phyloP scores from a whole-genome alignment of 2,888 invertebrate species.

The Linyphia triangularis region DNA sequence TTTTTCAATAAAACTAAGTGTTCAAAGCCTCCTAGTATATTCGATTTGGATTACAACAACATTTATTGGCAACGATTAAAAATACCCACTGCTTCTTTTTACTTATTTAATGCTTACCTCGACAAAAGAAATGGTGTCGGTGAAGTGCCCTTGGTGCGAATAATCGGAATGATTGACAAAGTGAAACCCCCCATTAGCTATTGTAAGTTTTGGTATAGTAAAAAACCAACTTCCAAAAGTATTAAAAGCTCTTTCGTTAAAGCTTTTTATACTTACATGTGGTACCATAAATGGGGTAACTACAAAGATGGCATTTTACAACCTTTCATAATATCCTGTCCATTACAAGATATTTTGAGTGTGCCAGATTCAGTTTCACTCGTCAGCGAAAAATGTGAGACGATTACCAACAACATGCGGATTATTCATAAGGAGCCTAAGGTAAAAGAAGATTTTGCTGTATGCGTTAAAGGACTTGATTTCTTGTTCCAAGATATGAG shows the following conservation, averaged over 20 bases:
- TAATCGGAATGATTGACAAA: conserved; percentile 94
- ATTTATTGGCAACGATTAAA: conserved; percentile 94
- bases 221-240: background rate
- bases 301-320: conserved; percentile 94
- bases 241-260: conserved; percentile 85
- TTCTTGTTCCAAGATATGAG: conserved; percentile 94
- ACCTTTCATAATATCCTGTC: conserved; percentile 93
- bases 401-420: conserved; percentile 88
- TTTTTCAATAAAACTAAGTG: conserved; percentile 81
- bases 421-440: conserved; percentile 88
- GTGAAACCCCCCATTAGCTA: conserved; percentile 86
- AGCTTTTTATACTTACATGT: conserved; percentile 93
- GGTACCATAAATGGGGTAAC: conserved; percentile 96
- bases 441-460: conserved; percentile 88
- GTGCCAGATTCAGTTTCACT: conserved; percentile 86
- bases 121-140: conserved; percentile 90
- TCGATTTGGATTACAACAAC: conserved; percentile 94
- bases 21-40: conserved; percentile 85
- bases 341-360: conserved; percentile 83
- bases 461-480: conserved; percentile 95
- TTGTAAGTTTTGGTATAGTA: conserved; percentile 82
- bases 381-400: conserved; percentile 90
- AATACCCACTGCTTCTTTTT: conserved; percentile 87
- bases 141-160: conserved; percentile 92
- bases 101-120: conserved; percentile 93